Conservation (phyloP, 2,888 invertebrate species). For the Anthophora plumipes region DNA sequence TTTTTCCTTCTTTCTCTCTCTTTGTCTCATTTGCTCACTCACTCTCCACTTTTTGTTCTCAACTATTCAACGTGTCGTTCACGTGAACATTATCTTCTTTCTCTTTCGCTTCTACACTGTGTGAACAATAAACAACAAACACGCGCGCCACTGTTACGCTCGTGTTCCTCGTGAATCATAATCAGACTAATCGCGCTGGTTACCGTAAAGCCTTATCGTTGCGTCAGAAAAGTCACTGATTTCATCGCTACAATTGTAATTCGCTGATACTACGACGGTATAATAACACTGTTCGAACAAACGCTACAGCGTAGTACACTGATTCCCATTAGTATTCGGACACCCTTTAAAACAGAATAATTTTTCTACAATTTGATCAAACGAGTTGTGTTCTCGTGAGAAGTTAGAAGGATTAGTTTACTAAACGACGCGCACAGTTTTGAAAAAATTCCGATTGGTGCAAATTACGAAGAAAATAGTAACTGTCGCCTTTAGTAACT, state of each 20-base stretch:
- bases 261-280: conserved; percentile 5
- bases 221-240: conserved; percentile 55
- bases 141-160: not conserved
- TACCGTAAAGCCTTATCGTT: conserved; percentile 46
- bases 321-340: too few relatives aligned
- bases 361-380: too few relatives aligned
- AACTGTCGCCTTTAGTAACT: too few relatives aligned
- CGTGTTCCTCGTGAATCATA: conserved; percentile 44
- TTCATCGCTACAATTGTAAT: conserved; percentile 46
- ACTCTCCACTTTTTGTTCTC: not conserved
- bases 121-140: conserved; percentile 7
- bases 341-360: too few relatives aligned
- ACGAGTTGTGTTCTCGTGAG: too few relatives aligned
- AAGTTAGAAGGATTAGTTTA: too few relatives aligned
- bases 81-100: conserved; percentile 16
- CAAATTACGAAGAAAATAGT: too few relatives aligned
- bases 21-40: too few relatives aligned
- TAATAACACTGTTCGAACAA: not conserved
- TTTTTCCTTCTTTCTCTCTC: too few relatives aligned
- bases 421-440: too few relatives aligned
- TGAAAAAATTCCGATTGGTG: too few relatives aligned
- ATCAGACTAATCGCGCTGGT: conserved; percentile 46
- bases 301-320: not conserved
- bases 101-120: conserved; percentile 12
- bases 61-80: not conserved